These are phyloP conservation scores for Erythrocercus mccallii DNA, from an alignment of 2,113 vertebrate genomes.

Conservation along the genomic window DNA sequence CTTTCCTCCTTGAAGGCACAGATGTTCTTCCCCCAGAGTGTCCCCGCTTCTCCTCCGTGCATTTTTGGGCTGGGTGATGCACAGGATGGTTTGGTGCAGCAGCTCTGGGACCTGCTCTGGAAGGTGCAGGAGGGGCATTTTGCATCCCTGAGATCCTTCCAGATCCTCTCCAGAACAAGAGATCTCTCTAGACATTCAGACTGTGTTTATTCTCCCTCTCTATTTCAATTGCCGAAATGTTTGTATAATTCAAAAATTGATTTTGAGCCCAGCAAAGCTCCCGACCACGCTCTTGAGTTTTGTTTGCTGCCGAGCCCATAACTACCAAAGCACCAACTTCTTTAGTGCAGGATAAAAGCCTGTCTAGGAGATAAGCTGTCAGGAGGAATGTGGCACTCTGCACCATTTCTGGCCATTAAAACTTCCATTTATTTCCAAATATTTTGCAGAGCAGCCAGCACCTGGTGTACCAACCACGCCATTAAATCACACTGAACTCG, in stretches of 20 bases:
- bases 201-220: neutral
- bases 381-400: neutral
- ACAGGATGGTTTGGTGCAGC: neutral
- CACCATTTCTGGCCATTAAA: neutral
- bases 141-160: neutral
- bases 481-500: neutral
- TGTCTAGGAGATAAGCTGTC: neutral
- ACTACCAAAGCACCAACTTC: neutral
- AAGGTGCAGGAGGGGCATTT: neutral
- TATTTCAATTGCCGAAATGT: neutral
- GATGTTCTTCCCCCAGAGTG: neutral
- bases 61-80: too few species aligned
- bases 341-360: neutral
- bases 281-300: rapidly evolving
- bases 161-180: neutral
- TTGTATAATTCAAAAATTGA: neutral
- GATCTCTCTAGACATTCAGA: neutral
- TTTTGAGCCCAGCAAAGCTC: neutral
- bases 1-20: neutral
- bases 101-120: neutral
- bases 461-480: neutral
- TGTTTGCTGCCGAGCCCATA: neutral
- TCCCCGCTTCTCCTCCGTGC: neutral
- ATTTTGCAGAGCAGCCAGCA: neutral
- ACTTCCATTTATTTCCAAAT: neutral